Percentiles rank a stretch among this genome's conserved stretches.
Evolutionary conservation across 1,140 invertebrate genomes (phyloP).

Genomic region (Phthorimaea operculella): DNA sequence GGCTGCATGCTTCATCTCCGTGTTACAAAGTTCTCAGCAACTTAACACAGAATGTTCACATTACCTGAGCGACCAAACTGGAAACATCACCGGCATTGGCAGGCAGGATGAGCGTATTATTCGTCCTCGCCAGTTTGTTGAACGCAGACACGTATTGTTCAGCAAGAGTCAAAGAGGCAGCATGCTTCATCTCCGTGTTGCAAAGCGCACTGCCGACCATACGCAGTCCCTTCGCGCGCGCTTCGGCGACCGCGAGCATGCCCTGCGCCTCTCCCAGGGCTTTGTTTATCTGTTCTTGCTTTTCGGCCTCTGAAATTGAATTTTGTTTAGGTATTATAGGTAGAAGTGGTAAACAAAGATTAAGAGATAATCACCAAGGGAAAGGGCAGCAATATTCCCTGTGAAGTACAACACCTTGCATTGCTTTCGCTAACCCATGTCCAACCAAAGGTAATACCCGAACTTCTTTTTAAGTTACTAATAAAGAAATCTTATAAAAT

Average conservation of each 20-base stretch:
- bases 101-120: slow-evolving; percentile 95
- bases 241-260: slow-evolving; percentile 85
- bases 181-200: slow-evolving; percentile 70
- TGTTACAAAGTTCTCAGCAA: too few species aligned
- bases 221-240: slow-evolving; percentile 81
- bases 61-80: slow-evolving; percentile 72
- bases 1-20: slow-evolving; percentile 91
- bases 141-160: slow-evolving; percentile 97
- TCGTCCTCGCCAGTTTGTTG: slow-evolving; percentile 90
- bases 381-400: too few species aligned
- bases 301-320: slow-evolving; percentile 78
- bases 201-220: slow-evolving; percentile 78
- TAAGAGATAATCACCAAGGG: too few species aligned
- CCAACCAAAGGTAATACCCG: too few species aligned
- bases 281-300: slow-evolving; percentile 89
- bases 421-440: too few species aligned
- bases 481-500: too few species aligned
- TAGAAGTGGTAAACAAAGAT: too few species aligned
- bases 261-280: slow-evolving; percentile 90
- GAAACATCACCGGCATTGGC: slow-evolving; percentile 88
- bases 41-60: background rate
- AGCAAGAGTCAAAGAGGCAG: slow-evolving; percentile 91
- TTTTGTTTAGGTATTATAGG: too few species aligned
- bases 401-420: too few species aligned
- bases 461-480: too few species aligned